phyloP scores from a whole-genome alignment of 2,797 vertebrate genomes.

The Amblyraja radiata region DNA sequence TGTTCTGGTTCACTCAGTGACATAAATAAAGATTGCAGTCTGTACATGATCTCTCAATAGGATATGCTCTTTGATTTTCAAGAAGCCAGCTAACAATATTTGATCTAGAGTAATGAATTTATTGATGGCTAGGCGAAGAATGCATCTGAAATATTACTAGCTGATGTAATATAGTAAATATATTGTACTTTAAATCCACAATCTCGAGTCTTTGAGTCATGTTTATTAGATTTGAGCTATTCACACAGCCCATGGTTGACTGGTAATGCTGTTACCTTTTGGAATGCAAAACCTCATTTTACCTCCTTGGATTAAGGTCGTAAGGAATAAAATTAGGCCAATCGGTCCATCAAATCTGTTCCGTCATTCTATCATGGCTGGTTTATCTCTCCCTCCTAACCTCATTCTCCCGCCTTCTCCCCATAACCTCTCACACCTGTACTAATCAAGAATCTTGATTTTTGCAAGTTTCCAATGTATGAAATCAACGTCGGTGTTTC shows the following conservation, averaged over 20 bases:
- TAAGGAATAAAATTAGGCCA: too few relatives aligned
- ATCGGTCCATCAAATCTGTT: too few relatives aligned
- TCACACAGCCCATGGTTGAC: neutral
- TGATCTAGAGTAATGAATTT: neutral
- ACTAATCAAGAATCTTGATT: too few relatives aligned
- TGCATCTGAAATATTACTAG: neutral
- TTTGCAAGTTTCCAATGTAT: neutral
- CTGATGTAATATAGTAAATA: neutral
- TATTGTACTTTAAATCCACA: neutral
- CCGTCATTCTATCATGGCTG: too few relatives aligned
- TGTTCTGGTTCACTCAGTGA: neutral
- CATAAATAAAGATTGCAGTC: neutral
- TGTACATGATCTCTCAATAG: neutral
- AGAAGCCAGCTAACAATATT: neutral
- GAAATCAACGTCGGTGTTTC: neutral
- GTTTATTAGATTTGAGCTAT: neutral
- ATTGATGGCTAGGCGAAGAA: neutral
- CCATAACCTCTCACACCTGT: too few relatives aligned
- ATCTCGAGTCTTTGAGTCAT: neutral
- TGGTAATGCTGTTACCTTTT: neutral
- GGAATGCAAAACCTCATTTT: too few relatives aligned
- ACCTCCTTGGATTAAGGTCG: neutral
- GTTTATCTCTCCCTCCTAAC: too few relatives aligned
- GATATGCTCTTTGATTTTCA: neutral
- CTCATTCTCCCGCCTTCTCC: too few relatives aligned